A percentile compares a stretch with the other conserved stretches of the same genome.
These are phyloP conservation scores for Indicator maculatus DNA, from an alignment of 2,113 vertebrate genomes.

Conservation along the genomic window DNA sequence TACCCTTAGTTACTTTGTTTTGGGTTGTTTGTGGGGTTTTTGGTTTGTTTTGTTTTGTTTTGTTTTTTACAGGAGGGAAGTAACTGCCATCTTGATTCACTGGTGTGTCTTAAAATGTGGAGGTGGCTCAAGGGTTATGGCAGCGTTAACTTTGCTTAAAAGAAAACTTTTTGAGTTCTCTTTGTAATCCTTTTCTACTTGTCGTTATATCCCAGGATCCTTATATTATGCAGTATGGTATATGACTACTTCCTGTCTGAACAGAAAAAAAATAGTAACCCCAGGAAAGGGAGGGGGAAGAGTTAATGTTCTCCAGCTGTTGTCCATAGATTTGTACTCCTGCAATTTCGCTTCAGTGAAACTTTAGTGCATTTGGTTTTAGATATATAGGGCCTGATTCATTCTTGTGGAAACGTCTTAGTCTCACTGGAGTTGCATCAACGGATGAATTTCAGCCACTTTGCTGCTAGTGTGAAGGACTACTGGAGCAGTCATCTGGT, in stretches of 20 bases:
- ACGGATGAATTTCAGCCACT: conserved; percentile 17
- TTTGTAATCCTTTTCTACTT: conserved; percentile 52
- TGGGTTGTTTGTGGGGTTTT: no score
- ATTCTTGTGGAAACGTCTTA: conserved; percentile 7
- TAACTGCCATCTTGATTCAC: neutral
- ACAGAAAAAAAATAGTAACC: conserved; percentile 66
- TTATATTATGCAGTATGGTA: conserved; percentile 52
- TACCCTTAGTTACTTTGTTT: neutral
- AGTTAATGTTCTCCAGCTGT: conserved; percentile 85
- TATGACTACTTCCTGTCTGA: conserved; percentile 82
- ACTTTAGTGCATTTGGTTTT: conserved; percentile 70
- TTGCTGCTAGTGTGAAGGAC: conserved; percentile 44
- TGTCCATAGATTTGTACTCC: conserved; percentile 75
- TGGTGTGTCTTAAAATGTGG: neutral
- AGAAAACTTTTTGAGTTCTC: neutral
- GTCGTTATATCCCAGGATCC: conserved; percentile 51
- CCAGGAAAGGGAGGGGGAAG: conserved; percentile 62
- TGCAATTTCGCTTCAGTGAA: conserved; percentile 74
- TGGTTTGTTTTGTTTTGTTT: no score
- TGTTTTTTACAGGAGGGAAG: neutral
- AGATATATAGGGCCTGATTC: conserved; percentile 46
- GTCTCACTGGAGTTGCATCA: conserved; percentile 14
- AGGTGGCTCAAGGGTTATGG: neutral
- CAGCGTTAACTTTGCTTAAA: neutral
- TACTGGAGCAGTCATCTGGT: conserved; percentile 56